phyloP scores from a whole-genome alignment of 2,888 invertebrate genomes.

The Emmelina monodactyla region DNA sequence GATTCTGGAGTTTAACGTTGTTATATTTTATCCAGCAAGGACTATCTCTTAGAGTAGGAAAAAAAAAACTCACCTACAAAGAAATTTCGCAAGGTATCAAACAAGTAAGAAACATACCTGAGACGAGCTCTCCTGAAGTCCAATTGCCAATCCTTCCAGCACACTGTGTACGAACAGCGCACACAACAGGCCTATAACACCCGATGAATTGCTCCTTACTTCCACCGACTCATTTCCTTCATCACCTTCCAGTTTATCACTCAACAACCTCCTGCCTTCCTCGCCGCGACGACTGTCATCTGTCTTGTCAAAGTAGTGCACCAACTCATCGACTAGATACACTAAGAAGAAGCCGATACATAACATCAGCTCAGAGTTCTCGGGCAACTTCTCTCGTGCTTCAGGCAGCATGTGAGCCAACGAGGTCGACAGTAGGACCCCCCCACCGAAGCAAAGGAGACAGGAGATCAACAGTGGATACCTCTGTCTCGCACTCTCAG shows the following conservation, averaged over 20 bases:
- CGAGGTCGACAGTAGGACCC: conserved; percentile 79
- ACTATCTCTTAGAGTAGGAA: no score
- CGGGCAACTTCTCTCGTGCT: conserved; percentile 67
- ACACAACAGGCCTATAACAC: conserved; percentile 71
- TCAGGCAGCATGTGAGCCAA: conserved; percentile 84
- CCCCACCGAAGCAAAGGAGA: conserved; percentile 81
- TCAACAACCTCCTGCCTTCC: conserved; percentile 35
- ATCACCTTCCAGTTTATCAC: conserved; percentile 19
- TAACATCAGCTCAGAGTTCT: conserved; percentile 70
- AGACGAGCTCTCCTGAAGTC: conserved; percentile 71
- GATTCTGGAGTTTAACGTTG: no score
- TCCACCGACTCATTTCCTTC: neutral
- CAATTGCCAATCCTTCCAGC: conserved; percentile 83
- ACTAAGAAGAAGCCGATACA: conserved; percentile 76
- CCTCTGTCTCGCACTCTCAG: conserved; percentile 61
- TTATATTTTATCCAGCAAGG: no score
- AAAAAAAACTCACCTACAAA: no score
- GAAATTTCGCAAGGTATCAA: no score
- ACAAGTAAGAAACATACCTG: conserved; percentile 62
- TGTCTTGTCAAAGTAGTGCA: conserved; percentile 67
- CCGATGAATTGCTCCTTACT: conserved; percentile 50
- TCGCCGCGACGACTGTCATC: conserved; percentile 25
- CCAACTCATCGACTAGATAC: conserved; percentile 76
- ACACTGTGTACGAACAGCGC: conserved; percentile 81
- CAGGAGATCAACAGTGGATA: conserved; percentile 72